Base-by-base conservation (phyloP, 1,140 invertebrate species). In the Drosophila trapezifrons region DNA sequence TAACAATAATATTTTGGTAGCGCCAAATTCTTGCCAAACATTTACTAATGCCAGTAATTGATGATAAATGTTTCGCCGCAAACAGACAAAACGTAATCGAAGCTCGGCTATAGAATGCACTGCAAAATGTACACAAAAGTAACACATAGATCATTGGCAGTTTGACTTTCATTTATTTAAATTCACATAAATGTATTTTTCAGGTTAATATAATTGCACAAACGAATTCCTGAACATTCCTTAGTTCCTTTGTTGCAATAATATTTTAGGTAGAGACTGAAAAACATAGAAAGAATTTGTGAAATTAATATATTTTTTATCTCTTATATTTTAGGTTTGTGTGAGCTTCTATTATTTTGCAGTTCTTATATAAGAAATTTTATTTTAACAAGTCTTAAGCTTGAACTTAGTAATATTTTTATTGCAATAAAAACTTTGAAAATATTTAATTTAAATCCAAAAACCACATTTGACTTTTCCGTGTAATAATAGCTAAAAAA, bases 41-140 rank as follows among this genome's bases (percentile, higher is more conserved):
- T 78, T 83, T 66, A 66, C 75, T 77, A 74, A 81, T 81, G 69
- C 62, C 67, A 73, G 80, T 81, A 65, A 82, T 81, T 80, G 79
- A 81, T 82, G 70, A 77, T 80, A 65, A 77, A 77, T 77, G 75
- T 57, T 77, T 60, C 20, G 63, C 47, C 51, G 38, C 42, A 58
- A 45, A 52, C 66, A 70, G 67, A 71, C 67, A 40, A 71, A 71
- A 71, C 47, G 65, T 45, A 71, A 71, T 71, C 52, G 65, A 58
- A 35, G 42, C 42, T 2, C 8, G 40, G 25, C 43, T 17, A 35
- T 35, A 47, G 65, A 58, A 49, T 69, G 51, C 63, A 58, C 29
- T 40, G 52, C 15, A 18, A 20, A 9, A 10, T 13, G 13, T 12
- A 22, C 59, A 54, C 17, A 43, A 32, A 22, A 52, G 52, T 25